phyloP scores from a whole-genome alignment of 2,888 invertebrate species.

The Phymatocera aterrima region DNA sequence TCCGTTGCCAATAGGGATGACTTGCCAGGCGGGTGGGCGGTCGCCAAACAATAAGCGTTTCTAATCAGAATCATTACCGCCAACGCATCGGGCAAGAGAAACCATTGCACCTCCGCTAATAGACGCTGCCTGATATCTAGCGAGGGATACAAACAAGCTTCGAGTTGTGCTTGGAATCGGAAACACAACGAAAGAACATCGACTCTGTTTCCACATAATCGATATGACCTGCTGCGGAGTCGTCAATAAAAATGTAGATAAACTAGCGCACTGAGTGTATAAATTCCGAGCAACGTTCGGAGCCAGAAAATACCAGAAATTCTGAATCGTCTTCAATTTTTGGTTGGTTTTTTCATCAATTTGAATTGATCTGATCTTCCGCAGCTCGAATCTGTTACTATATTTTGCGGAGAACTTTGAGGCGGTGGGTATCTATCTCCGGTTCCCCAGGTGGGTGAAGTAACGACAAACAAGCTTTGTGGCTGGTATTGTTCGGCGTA shows the following conservation, averaged over 20 bases:
- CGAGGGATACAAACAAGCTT: conserved; percentile 14
- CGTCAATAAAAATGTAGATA: too few relatives aligned
- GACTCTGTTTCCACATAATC: too few relatives aligned
- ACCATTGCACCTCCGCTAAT: conserved; percentile 41
- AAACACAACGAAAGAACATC: background rate
- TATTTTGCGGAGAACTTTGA: background rate
- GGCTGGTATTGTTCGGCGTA: conserved; percentile 42
- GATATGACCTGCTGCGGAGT: too few relatives aligned
- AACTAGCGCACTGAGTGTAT: too few relatives aligned
- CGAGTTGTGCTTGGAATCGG: background rate
- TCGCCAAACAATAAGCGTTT: conserved; percentile 36
- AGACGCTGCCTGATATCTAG: conserved; percentile 13
- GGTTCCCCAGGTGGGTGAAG: conserved; percentile 36
- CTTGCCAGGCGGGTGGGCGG: conserved; percentile 43
- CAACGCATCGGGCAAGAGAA: conserved; percentile 29
- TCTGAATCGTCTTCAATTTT: background rate
- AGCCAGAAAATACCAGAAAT: background rate
- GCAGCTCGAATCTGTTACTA: background rate
- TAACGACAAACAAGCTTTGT: conserved; percentile 44
- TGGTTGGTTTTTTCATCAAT: background rate
- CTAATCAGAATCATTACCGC: conserved; percentile 44
- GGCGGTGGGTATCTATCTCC: conserved; percentile 38
- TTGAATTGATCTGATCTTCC: background rate
- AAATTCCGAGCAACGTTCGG: background rate
- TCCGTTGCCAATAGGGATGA: conserved; percentile 39